Conservation (phyloP, 2,888 invertebrate species). For the Epinotia nisella region DNA sequence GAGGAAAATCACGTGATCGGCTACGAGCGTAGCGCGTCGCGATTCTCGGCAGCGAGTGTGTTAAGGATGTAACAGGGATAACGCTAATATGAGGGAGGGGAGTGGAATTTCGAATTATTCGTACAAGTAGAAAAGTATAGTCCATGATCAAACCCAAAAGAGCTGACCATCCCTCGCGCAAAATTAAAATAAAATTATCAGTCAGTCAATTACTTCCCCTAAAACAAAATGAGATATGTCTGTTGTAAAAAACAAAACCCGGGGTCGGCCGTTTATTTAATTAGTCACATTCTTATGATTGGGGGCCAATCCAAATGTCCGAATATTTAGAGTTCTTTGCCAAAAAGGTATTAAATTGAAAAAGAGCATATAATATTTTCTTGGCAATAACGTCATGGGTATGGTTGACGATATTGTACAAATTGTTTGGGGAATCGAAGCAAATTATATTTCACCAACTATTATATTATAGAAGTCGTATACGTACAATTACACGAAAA, state of each 20-base stretch:
- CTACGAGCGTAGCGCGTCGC: too few relatives aligned
- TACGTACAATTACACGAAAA: too few relatives aligned
- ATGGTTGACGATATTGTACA: not conserved
- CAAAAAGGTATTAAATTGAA: constrained; percentile 25
- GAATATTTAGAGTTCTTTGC: constrained; percentile 72
- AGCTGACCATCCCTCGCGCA: constrained; percentile 48
- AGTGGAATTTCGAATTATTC: not conserved
- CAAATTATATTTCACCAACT: too few relatives aligned
- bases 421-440: not conserved
- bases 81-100: too few relatives aligned
- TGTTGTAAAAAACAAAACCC: constrained; percentile 73
- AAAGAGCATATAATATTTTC: constrained; percentile 2
- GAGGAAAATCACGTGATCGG: too few relatives aligned
- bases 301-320: constrained; percentile 75
- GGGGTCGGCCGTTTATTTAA: constrained; percentile 82
- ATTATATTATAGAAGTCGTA: too few relatives aligned
- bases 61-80: too few relatives aligned
- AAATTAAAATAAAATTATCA: constrained; percentile 74
- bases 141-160: constrained; percentile 23
- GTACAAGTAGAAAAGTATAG: not conserved
- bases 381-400: not conserved
- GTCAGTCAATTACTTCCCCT: constrained; percentile 75
- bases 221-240: constrained; percentile 75
- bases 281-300: constrained; percentile 83
- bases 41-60: too few relatives aligned